Evolutionary conservation across 2,797 vertebrate species (phyloP), one percentile per base, ranked within the genome.

Genomic region (Melanotaenia parkinsoni): DNA sequence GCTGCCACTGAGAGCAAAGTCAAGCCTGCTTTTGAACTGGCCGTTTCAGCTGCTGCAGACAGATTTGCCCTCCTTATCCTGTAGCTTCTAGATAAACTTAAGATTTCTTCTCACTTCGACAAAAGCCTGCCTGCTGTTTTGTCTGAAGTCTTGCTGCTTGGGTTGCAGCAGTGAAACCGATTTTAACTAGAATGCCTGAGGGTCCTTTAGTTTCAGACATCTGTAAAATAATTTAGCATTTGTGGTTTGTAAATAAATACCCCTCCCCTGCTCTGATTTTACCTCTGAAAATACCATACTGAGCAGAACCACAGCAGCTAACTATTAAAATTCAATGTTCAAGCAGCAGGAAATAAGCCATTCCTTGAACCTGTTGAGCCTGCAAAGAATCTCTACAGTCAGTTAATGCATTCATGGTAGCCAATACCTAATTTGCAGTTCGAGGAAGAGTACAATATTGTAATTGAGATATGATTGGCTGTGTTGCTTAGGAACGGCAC

Each of bases 401-500:
- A 78, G 91, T 88, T 91, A 93, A 94, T 92, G 88, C 89, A 92
- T 93, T 94, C 90, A 90, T 86, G 80, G 91, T 84, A 86, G 84
- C 86, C 84, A 81, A 83, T 90, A 84, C 85, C 88, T 93, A 87
- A 92, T 93, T 90, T 91, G 84, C 83, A 85, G 88, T 76, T 86
- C 86, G 78, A 67, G 83, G 82, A 92, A 84, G 83, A 79, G 84
- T 81, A 74, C 87, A 89, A 91, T 93, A 87, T 91, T 92, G 85
- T 83, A 88, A 92, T 92, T 86, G 88, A 89, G 88, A 86, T 89
- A 82, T 85, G 91, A 93, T 92, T 89, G 85, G 81, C 79, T 89
- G 91, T 85, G 94, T 95, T 95, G 95, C 95, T 91, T 93, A 90
- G 95, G 85, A 94, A 95, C 95, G 82, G 92, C 85, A 89, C 64